Base-by-base conservation (phyloP, 1,140 invertebrate genomes). In the Palaemon carinicauda region DNA sequence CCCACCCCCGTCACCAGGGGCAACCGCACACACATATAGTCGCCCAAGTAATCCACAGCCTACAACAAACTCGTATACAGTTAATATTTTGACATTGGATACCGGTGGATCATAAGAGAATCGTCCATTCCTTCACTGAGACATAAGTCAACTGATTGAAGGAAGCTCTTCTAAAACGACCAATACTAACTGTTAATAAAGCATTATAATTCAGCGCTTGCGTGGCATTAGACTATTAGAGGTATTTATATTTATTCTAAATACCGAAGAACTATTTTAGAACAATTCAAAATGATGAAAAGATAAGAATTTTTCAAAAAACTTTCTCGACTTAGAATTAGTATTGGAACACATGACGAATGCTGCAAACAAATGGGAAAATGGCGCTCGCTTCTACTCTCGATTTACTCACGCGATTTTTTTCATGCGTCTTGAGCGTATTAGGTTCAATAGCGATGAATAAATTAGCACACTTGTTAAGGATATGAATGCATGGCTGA, bases 1-100 rank as follows among this genome's bases (percentile, higher is more conserved):
- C 51, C 82, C 82, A 85, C 82, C 82, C 82, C 82, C 82, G 82
- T 85, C 82, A 71, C 82, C 82, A 85, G 82, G 82, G 82, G 82
- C 60, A 85, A 85, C 82, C 75, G 24, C 33, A 69, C 75, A 78
- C 50, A 78, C 82, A 79, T 85, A 85, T 79, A 85, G 82, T 79
- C 75, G 74, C 50, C 41, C 41, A 33, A 53, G 80, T 31, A 15
- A 21, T 71, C 24, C 73, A 84, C 82, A 41, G 78, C 71, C 52
- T 24, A 83, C 71, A 14, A 53, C 41, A 54, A 60, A 60, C 74
- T 65, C 33, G 33, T 69, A 21, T 19, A 19, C n/a, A 41, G 81
- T 24, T 69, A 69, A 71, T 50, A 54, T 14, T 27, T 27, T 74
- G 33, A 82, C 80, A 73, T 74, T 5, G 24, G 73, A 7, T 69